These are phyloP conservation scores for Pomatostomus ruficeps DNA, from an alignment of 2,113 vertebrate species.

Conservation along the genomic window DNA sequence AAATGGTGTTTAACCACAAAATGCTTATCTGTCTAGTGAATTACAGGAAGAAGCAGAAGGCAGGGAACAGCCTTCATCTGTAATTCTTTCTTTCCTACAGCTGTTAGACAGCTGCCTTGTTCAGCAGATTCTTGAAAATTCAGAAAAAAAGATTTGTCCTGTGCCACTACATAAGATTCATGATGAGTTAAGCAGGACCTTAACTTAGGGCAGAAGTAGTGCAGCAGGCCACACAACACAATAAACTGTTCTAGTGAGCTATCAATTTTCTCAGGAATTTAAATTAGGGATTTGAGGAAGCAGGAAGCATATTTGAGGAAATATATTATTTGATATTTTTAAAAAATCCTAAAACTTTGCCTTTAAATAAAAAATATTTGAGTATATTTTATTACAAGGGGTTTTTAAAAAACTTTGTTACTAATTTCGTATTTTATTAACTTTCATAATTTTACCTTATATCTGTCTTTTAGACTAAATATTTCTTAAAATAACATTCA, in stretches of 20 bases:
- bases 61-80: background rate
- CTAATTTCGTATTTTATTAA: background rate
- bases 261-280: background rate
- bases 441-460: background rate
- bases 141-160: background rate
- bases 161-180: background rate
- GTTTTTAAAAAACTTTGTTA: background rate
- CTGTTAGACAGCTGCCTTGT: background rate
- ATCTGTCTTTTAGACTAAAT: background rate
- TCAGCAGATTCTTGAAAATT: background rate
- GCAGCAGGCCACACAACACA: background rate
- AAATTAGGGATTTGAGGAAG: background rate
- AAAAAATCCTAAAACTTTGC: background rate
- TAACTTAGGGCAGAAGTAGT: background rate
- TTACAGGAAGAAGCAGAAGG: background rate
- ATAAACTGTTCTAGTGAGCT: background rate
- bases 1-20: background rate
- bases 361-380: background rate
- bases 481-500: background rate
- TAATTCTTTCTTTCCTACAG: background rate
- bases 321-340: background rate
- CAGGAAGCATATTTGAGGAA: background rate
- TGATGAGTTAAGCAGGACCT: background rate
- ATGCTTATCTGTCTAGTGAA: background rate
- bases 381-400: background rate